These are phyloP conservation scores for Drosophila seguyi DNA, from an alignment of 1,140 invertebrate genomes.

Conservation along the genomic window DNA sequence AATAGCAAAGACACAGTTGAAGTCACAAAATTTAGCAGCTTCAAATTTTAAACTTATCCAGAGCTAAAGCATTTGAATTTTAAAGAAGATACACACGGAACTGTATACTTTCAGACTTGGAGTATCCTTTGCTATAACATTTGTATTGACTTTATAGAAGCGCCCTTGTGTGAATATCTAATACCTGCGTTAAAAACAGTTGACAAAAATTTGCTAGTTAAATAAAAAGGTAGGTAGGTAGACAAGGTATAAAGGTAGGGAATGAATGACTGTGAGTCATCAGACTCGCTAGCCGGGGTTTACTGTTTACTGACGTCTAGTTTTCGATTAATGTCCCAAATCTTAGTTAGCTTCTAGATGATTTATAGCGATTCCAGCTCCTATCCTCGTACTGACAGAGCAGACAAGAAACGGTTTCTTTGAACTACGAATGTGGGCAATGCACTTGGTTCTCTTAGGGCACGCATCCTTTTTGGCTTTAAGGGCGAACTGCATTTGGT, in stretches of 20 bases:
- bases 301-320: neutral
- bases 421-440: conserved; percentile 2
- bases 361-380: neutral
- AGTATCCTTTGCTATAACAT: neutral
- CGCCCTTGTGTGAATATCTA: neutral
- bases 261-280: neutral
- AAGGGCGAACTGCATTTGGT: conserved; percentile 55
- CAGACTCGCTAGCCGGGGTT: neutral
- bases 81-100: neutral
- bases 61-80: neutral
- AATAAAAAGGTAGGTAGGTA: too few species aligned
- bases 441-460: conserved; percentile 10
- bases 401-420: too few species aligned
- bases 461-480: conserved; percentile 33
- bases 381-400: neutral
- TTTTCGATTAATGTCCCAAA: neutral
- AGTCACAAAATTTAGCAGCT: neutral
- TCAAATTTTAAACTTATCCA: too few species aligned
- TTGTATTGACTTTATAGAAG: neutral
- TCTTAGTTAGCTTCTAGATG: neutral
- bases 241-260: too few species aligned
- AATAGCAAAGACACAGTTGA: neutral
- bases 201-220: neutral
- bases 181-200: neutral
- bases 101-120: too few species aligned